Evolutionary conservation across 2,888 invertebrate genomes (phyloP).

Genomic region (Pelosia muscerda): DNA sequence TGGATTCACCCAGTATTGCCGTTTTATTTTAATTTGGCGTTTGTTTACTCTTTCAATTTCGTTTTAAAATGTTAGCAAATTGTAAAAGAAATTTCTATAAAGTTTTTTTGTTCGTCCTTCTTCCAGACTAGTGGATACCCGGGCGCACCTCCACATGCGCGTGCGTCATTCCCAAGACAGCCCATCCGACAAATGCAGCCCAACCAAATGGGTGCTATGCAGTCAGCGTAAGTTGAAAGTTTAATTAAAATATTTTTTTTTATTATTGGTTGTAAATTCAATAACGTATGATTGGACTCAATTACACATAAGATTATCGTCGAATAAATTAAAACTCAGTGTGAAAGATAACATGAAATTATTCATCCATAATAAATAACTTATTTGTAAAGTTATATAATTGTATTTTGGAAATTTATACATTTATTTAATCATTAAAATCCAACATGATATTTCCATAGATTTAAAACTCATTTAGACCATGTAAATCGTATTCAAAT

Average conservation of each 20-base stretch:
- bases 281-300: too few relatives aligned
- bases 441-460: too few relatives aligned
- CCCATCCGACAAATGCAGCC: constrained; percentile 82
- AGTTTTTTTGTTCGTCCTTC: not conserved
- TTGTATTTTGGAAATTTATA: not conserved
- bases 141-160: constrained; percentile 73
- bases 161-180: constrained; percentile 77
- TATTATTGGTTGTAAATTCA: not conserved
- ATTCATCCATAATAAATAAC: not conserved
- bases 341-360: not conserved
- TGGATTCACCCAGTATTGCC: too few relatives aligned
- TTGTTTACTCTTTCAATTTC: too few relatives aligned
- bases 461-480: not conserved
- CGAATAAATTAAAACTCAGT: too few relatives aligned
- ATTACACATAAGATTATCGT: too few relatives aligned
- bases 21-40: too few relatives aligned
- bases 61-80: not conserved
- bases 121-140: constrained; percentile 67
- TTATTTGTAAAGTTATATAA: too few relatives aligned
- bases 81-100: not conserved
- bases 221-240: constrained; percentile 69
- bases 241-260: not conserved
- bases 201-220: constrained; percentile 82
- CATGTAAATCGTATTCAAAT: not conserved
- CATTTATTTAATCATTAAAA: not conserved